These are phyloP conservation scores for Rattus norvegicus DNA, from an alignment of 2,113 vertebrate species.

Conservation along the genomic window GRCr8 NC_086028.1:25316501-25317000, in stretches of 20 bases:
- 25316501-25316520: constrained; percentile 64
- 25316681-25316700: constrained; percentile 85
- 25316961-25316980: constrained; percentile 40
- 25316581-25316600: constrained; percentile 77
- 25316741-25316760: constrained; percentile 87
- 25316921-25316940: constrained; percentile 70
- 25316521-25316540: constrained; percentile 72
- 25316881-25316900: constrained; percentile 90
- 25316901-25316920: constrained; percentile 84
- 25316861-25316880: constrained; percentile 85
- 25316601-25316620: constrained; percentile 79
- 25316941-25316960: constrained; percentile 71
- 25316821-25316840: constrained; percentile 90
- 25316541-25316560: constrained; percentile 82
- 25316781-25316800: constrained; percentile 85
- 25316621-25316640: constrained; percentile 84
- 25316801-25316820: constrained; percentile 93
- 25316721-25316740: constrained; percentile 87
- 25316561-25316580: constrained; percentile 78
- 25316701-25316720: constrained; percentile 85
- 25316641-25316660: constrained; percentile 86
- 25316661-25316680: constrained; percentile 87
- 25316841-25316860: constrained; percentile 87
- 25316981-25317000: constrained; percentile 73
- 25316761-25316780: constrained; percentile 85